These are phyloP conservation scores for Lanius collurio DNA, from an alignment of 2,113 vertebrate genomes.

Conservation along the genomic window DNA sequence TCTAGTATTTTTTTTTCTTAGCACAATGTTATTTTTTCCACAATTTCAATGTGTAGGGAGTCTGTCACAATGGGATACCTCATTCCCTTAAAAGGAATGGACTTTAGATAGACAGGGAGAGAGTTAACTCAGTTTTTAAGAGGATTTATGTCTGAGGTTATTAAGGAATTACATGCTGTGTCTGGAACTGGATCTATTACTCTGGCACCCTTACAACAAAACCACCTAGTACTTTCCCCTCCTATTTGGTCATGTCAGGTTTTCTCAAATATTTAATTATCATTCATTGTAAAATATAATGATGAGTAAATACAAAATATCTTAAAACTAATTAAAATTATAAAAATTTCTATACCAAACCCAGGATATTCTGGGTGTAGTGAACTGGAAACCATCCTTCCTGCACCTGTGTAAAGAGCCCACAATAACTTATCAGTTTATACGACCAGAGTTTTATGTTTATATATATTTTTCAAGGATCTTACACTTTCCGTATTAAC, in stretches of 20 bases:
- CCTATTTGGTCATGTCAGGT: rapidly evolving
- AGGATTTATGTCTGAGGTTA: neutral
- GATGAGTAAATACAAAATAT: neutral
- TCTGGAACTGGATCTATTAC: neutral
- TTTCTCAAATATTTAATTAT: neutral
- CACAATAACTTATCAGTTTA: neutral
- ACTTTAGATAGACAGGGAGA: neutral
- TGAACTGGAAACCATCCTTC: neutral
- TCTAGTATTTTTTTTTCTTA: neutral
- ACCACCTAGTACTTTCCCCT: neutral
- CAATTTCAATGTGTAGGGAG: neutral
- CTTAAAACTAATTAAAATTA: neutral
- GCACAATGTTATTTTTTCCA: neutral
- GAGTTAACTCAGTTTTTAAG: neutral
- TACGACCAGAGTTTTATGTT: neutral
- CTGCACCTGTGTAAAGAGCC: neutral
- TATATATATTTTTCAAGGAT: neutral
- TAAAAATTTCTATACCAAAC: neutral
- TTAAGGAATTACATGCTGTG: neutral
- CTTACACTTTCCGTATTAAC: neutral
- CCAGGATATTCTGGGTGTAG: neutral
- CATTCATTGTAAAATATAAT: neutral
- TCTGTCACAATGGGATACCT: neutral
- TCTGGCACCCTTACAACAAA: neutral
- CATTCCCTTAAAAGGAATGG: neutral